A percentile compares a stretch with the other conserved stretches of the same genome.
Evolutionary conservation across 2,113 vertebrate species (phyloP).

Genomic region (Corythornis cristatus): DNA sequence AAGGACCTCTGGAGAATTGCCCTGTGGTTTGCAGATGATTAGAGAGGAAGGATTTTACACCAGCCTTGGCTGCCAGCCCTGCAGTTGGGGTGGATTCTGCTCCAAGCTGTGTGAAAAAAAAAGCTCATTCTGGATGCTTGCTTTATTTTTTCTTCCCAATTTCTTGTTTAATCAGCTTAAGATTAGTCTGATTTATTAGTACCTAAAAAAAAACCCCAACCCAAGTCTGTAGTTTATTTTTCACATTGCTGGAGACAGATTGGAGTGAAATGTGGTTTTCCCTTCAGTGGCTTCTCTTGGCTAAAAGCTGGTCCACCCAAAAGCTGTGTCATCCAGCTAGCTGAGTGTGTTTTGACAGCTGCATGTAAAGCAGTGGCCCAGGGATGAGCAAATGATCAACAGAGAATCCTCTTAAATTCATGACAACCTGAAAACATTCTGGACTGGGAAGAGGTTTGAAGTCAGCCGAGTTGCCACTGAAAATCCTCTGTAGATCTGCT

Average conservation of each 20-base stretch:
- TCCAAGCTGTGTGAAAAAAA: neutral
- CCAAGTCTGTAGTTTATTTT: neutral
- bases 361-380: neutral
- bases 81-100: neutral
- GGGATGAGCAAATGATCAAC: neutral
- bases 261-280: neutral
- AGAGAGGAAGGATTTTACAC: neutral
- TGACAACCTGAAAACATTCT: conserved; percentile 36
- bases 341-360: neutral
- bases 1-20: neutral
- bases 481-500: neutral
- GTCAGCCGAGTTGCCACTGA: neutral
- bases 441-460: conserved; percentile 33
- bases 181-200: neutral
- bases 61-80: neutral
- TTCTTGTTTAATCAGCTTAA: neutral
- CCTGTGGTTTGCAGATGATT: neutral
- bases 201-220: neutral
- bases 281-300: neutral
- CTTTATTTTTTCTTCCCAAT: neutral
- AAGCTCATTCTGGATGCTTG: neutral
- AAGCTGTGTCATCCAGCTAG: neutral
- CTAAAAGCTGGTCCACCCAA: neutral
- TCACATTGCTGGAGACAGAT: neutral
- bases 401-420: conserved; percentile 14